Percentiles rank a stretch among this genome's conserved stretches.
Conservation (phyloP, 2,797 vertebrate species). For the Acrossocheilus fasciatus region DNA sequence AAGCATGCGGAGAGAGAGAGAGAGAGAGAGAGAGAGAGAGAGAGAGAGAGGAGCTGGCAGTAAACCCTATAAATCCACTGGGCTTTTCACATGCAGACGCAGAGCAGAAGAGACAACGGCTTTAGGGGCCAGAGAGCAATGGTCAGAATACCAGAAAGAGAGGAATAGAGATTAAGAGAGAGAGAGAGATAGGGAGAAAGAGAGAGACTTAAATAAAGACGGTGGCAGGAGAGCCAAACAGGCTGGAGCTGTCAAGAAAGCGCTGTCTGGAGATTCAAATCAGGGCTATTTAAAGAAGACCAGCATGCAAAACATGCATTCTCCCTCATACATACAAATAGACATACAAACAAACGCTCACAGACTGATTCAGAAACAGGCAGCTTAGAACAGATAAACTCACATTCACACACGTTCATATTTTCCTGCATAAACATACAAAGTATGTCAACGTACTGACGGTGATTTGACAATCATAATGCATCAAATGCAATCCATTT, state of each 20-base stretch:
- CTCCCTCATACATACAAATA: conserved; percentile 20
- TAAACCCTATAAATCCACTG: conserved; percentile 81
- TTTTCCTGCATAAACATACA: not conserved
- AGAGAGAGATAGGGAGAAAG: conserved; percentile 48
- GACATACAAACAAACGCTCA: not conserved
- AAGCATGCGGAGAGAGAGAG: conserved; percentile 53
- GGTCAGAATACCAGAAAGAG: conserved; percentile 73
- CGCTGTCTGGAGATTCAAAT: conserved; percentile 82
- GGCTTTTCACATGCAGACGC: conserved; percentile 79
- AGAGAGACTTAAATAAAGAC: conserved; percentile 77
- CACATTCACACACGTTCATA: not conserved
- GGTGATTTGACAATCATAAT: not conserved
- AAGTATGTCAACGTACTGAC: not conserved
- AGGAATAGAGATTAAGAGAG: conserved; percentile 64
- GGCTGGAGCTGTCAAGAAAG: conserved; percentile 81
- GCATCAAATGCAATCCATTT: not conserved
- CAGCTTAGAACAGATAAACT: not conserved
- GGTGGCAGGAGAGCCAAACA: conserved; percentile 77
- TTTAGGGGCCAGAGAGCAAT: conserved; percentile 77
- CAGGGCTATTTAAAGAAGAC: conserved; percentile 16
- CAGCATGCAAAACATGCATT: conserved; percentile 28
- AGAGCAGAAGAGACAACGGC: conserved; percentile 83
- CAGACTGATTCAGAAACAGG: not conserved
- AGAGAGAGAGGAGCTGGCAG: conserved; percentile 72
- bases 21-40: conserved; percentile 58